A percentile compares a stretch with the other conserved stretches of the same genome.
These are phyloP conservation scores for Meloidogyne exigua DNA, from an alignment of 1,140 invertebrate genomes.

Conservation along the genomic window DNA sequence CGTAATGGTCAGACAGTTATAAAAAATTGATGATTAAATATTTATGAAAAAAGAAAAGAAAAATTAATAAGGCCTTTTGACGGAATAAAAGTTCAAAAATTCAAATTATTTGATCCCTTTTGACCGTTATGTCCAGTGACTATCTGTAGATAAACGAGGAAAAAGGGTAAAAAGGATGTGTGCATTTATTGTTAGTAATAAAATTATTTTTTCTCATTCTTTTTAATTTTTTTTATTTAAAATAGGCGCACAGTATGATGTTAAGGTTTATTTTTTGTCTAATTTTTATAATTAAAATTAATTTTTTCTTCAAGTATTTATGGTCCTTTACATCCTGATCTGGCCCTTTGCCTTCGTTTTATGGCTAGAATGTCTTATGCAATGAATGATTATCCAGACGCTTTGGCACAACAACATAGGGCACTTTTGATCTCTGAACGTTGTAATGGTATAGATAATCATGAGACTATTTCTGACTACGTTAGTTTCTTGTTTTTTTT, in stretches of 20 bases:
- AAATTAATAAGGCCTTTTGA: too few species aligned
- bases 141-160: too few species aligned
- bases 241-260: conserved; percentile 39
- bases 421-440: conserved; percentile 37
- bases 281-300: background rate
- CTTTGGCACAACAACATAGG: conserved; percentile 35
- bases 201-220: too few species aligned
- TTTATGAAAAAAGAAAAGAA: too few species aligned
- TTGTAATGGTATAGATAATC: conserved; percentile 37
- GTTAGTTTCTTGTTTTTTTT: conserved; percentile 23
- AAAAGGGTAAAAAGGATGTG: too few species aligned
- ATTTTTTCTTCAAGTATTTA: conserved; percentile 28
- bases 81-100: too few species aligned
- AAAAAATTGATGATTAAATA: too few species aligned
- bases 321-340: conserved; percentile 36
- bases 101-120: too few species aligned
- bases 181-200: too few species aligned
- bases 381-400: conserved; percentile 28
- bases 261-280: background rate
- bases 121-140: too few species aligned
- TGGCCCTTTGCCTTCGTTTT: conserved; percentile 41
- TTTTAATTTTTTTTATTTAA: too few species aligned
- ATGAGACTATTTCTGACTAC: conserved; percentile 41
- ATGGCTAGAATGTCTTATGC: conserved; percentile 39
- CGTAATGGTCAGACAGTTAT: too few species aligned